Evolutionary conservation across 2,113 vertebrate species (phyloP).

Genomic region (Anser cygnoides): DNA sequence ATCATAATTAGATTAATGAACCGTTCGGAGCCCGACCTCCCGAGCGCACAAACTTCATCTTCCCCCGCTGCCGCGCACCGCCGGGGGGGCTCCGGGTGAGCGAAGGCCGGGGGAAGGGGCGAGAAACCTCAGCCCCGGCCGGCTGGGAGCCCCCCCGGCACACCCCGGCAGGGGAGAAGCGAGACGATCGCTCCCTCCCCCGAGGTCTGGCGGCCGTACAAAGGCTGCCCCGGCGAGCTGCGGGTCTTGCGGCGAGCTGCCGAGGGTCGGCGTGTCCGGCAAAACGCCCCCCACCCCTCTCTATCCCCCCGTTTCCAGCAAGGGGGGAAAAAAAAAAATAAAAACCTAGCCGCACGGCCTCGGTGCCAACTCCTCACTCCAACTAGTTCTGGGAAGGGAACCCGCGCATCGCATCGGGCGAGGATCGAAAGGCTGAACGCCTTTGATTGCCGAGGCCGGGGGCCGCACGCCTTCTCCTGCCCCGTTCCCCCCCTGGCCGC

Average conservation of each 20-base stretch:
- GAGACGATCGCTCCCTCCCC: slow-evolving; percentile 49
- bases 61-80: slow-evolving; percentile 55
- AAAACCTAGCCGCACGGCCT: no score
- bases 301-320: slow-evolving; percentile 45
- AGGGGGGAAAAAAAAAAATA: no score
- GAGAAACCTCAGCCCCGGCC: slow-evolving; percentile 63
- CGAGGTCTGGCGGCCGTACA: slow-evolving; percentile 75
- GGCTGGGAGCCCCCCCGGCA: neutral
- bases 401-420: no score
- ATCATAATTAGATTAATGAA: slow-evolving; percentile 84
- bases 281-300: neutral
- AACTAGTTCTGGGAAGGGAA: no score
- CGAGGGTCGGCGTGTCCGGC: neutral
- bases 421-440: no score
- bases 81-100: neutral
- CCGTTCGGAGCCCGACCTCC: slow-evolving; percentile 75
- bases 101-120: neutral
- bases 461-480: no score
- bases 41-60: slow-evolving; percentile 74
- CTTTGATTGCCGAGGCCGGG: no score
- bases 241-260: slow-evolving; percentile 53
- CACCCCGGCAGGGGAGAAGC: slow-evolving; percentile 47
- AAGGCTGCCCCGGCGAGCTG: slow-evolving; percentile 77
- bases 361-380: no score
- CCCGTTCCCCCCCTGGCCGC: no score